Evolutionary conservation across 2,797 vertebrate genomes (phyloP), one percentile per base, ranked within the genome.

Genomic region (Zenarchopterus dispar): DNA sequence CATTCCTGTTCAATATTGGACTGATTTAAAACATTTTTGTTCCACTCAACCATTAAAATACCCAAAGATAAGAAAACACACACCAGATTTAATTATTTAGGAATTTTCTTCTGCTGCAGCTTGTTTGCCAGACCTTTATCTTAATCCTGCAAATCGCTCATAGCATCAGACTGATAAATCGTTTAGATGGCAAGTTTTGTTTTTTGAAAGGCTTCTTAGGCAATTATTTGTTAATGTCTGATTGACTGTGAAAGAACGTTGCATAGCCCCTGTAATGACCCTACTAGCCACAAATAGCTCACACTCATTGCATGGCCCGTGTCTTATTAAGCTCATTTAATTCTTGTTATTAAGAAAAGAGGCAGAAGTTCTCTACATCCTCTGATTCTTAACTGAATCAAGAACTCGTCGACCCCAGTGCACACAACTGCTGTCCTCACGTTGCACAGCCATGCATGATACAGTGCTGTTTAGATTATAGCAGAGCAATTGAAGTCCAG

Each of bases 311-410:
- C 13, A 15, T 13, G 13, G 4, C 13, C 36, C 28, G 8, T 6
- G 28, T 28, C 28, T 28, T 28, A 28, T 28, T 28, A 39, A 13
- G 4, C 13, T 39, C 2, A 39, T 39, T 39, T 4, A 3, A 39
- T 39, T 39, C 11, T 10, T 15, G 4, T 16, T 13, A 15, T 39
- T 39, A 13, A 13, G 1, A 39, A 39, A 39, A 39, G 15, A 39
- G 36, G 31, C 7, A 39, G 16, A 39, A 39, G 13, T 0, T 39
- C 36, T 39, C 36, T 15, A 39, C 36, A 39, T 39, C 36, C 36
- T 39, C 47, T 84, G 73, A 80, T 67, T 79, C 69, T 77, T 67
- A 36, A 13, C 39, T 89, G 78, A 85, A 86, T 82, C 52, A 50
- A 24, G 62, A 21, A 15, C 47, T 45, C 44, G 63, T 68, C 83